Evolutionary conservation across 2,888 invertebrate species (phyloP).

Genomic region (Habroteleia sp.): DNA sequence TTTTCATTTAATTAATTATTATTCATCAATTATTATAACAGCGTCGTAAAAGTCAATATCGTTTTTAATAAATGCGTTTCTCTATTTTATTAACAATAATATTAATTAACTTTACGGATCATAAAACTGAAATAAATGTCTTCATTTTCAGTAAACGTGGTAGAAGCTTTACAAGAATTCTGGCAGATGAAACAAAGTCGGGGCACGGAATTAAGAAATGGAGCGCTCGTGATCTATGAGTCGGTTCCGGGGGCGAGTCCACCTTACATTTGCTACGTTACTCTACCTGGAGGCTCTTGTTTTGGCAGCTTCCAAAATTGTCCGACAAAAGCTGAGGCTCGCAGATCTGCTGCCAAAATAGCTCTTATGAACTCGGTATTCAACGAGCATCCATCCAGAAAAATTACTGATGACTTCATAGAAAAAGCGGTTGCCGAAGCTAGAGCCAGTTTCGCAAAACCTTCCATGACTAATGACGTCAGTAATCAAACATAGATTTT

Average conservation of each 20-base stretch:
- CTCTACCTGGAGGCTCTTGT: constrained; percentile 96
- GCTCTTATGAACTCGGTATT: constrained; percentile 98
- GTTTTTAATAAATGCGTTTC: constrained; percentile 5
- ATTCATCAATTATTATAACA: background rate
- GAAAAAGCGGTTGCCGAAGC: constrained; percentile 96
- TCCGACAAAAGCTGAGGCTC: constrained; percentile 96
- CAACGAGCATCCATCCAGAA: constrained; percentile 95
- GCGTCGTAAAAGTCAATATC: constrained; percentile 11
- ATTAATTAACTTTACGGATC: no score
- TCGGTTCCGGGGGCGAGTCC: constrained; percentile 94
- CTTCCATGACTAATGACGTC: constrained; percentile 73
- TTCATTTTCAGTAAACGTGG: constrained; percentile 90
- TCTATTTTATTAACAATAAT: no score
- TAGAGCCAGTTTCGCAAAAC: constrained; percentile 85
- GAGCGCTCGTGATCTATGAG: constrained; percentile 96
- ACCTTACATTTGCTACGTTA: constrained; percentile 97
- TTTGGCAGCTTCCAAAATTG: constrained; percentile 98
- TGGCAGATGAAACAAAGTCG: constrained; percentile 98
- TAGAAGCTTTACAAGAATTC: constrained; percentile 97
- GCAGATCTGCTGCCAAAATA: constrained; percentile 96
- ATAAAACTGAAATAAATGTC: no score
- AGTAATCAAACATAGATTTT: constrained; percentile 42
- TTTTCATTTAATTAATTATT: constrained; percentile 31
- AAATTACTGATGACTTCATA: constrained; percentile 96
- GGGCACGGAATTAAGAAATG: constrained; percentile 91